A percentile compares a stretch with the other conserved stretches of the same genome.
phyloP scores from a whole-genome alignment of 2,888 invertebrate species.

The Mantis religiosa region DNA sequence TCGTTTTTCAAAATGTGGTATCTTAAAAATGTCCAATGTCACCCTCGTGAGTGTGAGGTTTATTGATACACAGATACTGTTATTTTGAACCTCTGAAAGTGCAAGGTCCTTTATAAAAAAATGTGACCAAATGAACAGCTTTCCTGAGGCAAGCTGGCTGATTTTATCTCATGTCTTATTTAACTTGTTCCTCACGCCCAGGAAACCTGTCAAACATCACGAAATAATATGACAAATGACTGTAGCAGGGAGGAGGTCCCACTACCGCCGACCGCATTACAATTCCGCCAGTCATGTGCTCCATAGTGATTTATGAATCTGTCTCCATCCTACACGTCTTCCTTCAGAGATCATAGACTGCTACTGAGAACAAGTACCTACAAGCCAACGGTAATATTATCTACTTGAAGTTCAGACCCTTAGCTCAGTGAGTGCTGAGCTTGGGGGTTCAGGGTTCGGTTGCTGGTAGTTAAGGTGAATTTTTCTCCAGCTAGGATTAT shows the following conservation, averaged over 20 bases:
- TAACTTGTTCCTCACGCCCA: not conserved
- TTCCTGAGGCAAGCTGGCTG: not conserved
- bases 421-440: too few relatives aligned
- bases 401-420: too few relatives aligned
- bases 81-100: not conserved
- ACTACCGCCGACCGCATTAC: not conserved
- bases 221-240: constrained; percentile 23
- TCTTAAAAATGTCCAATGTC: too few relatives aligned
- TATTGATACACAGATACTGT: not conserved
- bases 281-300: not conserved
- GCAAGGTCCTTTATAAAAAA: not conserved
- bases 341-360: not conserved
- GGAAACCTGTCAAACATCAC: constrained; percentile 16
- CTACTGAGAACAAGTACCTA: not conserved
- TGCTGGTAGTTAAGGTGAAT: too few relatives aligned
- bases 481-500: too few relatives aligned
- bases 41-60: too few relatives aligned
- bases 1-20: too few relatives aligned
- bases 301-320: not conserved
- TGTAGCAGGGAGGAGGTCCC: not conserved
- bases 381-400: too few relatives aligned
- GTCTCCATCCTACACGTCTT: not conserved
- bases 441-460: too few relatives aligned
- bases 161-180: constrained; percentile 2
- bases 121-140: not conserved